Conservation (phyloP, 2,888 invertebrate species). For the Polymixis lichenea region DNA sequence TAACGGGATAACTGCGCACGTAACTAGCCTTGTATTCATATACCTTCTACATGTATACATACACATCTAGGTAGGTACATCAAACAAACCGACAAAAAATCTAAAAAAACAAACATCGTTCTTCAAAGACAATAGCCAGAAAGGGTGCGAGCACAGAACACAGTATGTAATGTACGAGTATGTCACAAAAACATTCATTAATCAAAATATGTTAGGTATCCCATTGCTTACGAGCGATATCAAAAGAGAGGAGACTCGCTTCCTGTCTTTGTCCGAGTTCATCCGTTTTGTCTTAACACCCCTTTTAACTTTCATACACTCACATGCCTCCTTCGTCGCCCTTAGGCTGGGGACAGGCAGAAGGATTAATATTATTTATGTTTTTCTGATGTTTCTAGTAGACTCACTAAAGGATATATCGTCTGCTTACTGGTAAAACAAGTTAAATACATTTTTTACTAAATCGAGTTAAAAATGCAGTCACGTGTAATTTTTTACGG, state of each 20-base stretch:
- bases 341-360: conserved; percentile 65
- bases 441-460: too few relatives aligned
- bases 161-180: conserved; percentile 25
- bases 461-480: too few relatives aligned
- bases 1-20: too few relatives aligned
- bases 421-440: too few relatives aligned
- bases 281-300: conserved; percentile 91
- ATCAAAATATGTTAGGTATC: conserved; percentile 89
- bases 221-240: conserved; percentile 80
- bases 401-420: too few relatives aligned
- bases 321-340: conserved; percentile 81
- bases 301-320: conserved; percentile 88
- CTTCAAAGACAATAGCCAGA: conserved; percentile 61
- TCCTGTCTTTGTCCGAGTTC: conserved; percentile 89
- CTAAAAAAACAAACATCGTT: conserved; percentile 41
- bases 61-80: neutral
- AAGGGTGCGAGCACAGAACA: conserved; percentile 33
- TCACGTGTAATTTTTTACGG: too few relatives aligned
- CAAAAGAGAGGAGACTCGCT: conserved; percentile 86
- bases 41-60: neutral
- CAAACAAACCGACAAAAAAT: conserved; percentile 20
- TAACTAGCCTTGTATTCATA: neutral
- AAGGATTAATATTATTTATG: conserved; percentile 34
- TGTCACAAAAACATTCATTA: conserved; percentile 78
- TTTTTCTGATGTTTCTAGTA: neutral